Evolutionary conservation across 2,888 invertebrate species (phyloP), one percentile per base, ranked within the genome.

Genomic region (Mythimna vitellina): DNA sequence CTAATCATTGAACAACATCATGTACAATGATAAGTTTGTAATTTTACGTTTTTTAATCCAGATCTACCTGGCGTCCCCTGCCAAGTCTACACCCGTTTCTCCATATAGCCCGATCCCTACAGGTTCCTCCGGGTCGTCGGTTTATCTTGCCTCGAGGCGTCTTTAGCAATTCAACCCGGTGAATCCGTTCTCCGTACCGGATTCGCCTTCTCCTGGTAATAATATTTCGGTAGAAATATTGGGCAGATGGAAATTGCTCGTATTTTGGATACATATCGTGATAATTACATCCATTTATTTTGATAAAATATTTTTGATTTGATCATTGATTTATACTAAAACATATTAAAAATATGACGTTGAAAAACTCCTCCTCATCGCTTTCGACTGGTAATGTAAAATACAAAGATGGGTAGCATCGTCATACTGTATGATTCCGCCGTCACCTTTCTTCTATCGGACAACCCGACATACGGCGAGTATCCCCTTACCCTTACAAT

Each of bases 131-230:
- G 51, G 53, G 32, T 35, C 46, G 20, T 35, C 10, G 20, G 53
- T 22, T 35, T 25, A 35, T 65, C n/a, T 32, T 25, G 51, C 65
- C 57, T 73, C 12, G 9, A 22, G 65, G 72, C 29, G n/a, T 32
- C 29, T 56, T 38, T 22, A 38, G n/a, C 51, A 73, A 74, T 73
- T 73, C 25, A 35, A 32, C 32, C 58, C 32, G 12, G n/a, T 17
- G 42, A 65, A 42, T 32, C 57, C 65, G 57, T 22, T n/a, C 29
- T 12, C 65, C 32, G 46, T 17, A 38, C 42, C 42, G 66, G 42
- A 66, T 51, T 25, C 25, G 51, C 46, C 12, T 46, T 7, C 7
- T 46, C 51, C 32, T 12, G 32, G 57, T n/a, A 58, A 58, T 65
- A 42, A 32, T 73, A 51, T 73, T 58, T 58, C 12, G 32, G 2